Evolutionary conservation across 2,888 invertebrate genomes (phyloP).

Genomic region (Ennomos quercinarius): DNA sequence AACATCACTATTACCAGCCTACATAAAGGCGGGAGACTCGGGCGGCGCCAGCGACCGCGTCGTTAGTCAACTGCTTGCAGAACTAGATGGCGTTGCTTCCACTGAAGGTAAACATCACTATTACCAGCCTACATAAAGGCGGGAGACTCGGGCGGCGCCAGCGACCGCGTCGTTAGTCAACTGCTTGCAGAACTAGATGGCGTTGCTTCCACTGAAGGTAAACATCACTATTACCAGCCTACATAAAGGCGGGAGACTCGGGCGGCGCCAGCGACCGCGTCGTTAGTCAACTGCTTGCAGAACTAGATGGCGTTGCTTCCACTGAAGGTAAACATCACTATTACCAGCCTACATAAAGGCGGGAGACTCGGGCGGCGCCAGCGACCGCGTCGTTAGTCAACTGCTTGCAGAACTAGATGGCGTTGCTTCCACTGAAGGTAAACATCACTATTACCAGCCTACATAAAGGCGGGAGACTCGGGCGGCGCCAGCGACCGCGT

Average conservation of each 20-base stretch:
- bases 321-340: constrained; percentile 54
- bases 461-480: constrained; percentile 97
- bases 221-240: background rate
- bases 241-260: constrained; percentile 97
- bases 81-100: constrained; percentile 93
- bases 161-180: constrained; percentile 98
- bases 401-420: constrained; percentile 98
- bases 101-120: constrained; percentile 52
- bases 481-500: constrained; percentile 99
- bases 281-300: constrained; percentile 97
- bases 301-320: constrained; percentile 93
- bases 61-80: constrained; percentile 97
- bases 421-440: constrained; percentile 77
- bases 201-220: constrained; percentile 77
- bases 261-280: constrained; percentile 99
- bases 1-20: background rate
- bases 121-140: constrained; percentile 68
- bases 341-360: no score
- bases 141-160: constrained; percentile 98
- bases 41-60: constrained; percentile 99
- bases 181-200: constrained; percentile 98
- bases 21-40: constrained; percentile 93
- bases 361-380: constrained; percentile 98
- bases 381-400: constrained; percentile 98
- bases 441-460: background rate